These are phyloP conservation scores for Meiosimyza platycephala DNA, from an alignment of 2,888 invertebrate genomes.

Conservation along the genomic window DNA sequence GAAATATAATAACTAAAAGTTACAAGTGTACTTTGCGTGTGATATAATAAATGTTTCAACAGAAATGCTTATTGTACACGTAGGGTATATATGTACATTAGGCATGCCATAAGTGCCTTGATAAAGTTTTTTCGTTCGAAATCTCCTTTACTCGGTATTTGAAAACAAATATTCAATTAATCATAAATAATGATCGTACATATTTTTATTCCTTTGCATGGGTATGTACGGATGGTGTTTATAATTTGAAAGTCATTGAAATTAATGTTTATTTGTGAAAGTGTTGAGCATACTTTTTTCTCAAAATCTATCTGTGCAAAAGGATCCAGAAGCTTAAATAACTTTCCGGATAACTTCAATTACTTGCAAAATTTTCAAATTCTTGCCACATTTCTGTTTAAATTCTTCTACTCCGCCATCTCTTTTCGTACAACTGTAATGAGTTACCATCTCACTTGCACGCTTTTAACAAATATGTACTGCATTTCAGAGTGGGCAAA, in stretches of 20 bases:
- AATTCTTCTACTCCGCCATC: background rate
- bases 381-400: conserved; percentile 36
- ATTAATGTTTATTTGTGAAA: background rate
- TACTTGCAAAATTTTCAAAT: conserved; percentile 50
- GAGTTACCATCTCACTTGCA: conserved; percentile 29
- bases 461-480: conserved; percentile 5
- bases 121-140: too few species aligned
- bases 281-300: conserved; percentile 8
- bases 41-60: too few species aligned
- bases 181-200: conserved; percentile 18
- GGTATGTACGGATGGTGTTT: background rate
- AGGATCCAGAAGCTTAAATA: conserved; percentile 19
- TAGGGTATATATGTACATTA: too few species aligned
- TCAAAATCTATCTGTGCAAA: background rate
- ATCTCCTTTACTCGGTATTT: too few species aligned
- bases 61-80: too few species aligned
- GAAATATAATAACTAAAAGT: too few species aligned
- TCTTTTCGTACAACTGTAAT: conserved; percentile 1
- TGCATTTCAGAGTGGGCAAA: conserved; percentile 22
- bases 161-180: background rate
- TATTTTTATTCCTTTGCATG: background rate
- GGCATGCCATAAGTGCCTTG: too few species aligned
- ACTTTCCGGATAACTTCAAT: conserved; percentile 47
- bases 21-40: too few species aligned
- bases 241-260: conserved; percentile 7